phyloP scores from a whole-genome alignment of 2,797 vertebrate genomes.

The Lepidocolaptes lacrymiger region DNA sequence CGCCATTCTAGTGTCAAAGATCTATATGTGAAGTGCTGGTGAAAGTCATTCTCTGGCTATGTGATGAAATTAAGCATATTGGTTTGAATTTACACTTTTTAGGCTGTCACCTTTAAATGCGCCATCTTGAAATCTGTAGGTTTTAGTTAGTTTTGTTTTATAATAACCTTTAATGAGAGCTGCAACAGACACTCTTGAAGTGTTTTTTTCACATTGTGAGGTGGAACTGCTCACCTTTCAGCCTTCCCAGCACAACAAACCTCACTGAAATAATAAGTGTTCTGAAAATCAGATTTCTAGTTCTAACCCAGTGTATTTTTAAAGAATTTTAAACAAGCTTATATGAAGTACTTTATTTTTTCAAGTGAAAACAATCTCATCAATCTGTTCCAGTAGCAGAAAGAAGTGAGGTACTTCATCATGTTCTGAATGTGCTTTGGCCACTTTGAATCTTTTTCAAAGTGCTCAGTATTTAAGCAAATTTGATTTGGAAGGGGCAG shows the following conservation, averaged over 20 bases:
- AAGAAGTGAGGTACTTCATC: background rate
- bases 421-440: background rate
- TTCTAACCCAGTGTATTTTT: background rate
- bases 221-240: background rate
- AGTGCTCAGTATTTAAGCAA: background rate
- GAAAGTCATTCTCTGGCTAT: background rate
- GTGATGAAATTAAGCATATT: background rate
- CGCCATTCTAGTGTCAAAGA: background rate
- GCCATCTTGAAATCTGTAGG: background rate
- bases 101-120: background rate
- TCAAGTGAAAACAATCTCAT: background rate
- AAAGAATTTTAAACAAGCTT: background rate
- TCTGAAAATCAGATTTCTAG: background rate
- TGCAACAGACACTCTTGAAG: background rate
- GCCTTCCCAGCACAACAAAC: background rate
- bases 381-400: background rate
- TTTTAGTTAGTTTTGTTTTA: background rate
- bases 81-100: background rate
- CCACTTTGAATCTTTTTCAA: background rate
- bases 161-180: background rate
- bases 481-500: background rate
- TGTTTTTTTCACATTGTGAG: background rate
- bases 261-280: background rate
- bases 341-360: background rate
- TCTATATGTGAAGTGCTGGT: background rate